Evolutionary conservation across 2,888 invertebrate species (phyloP), one percentile per base, ranked within the genome.

Genomic region (Tetragnatha montana): DNA sequence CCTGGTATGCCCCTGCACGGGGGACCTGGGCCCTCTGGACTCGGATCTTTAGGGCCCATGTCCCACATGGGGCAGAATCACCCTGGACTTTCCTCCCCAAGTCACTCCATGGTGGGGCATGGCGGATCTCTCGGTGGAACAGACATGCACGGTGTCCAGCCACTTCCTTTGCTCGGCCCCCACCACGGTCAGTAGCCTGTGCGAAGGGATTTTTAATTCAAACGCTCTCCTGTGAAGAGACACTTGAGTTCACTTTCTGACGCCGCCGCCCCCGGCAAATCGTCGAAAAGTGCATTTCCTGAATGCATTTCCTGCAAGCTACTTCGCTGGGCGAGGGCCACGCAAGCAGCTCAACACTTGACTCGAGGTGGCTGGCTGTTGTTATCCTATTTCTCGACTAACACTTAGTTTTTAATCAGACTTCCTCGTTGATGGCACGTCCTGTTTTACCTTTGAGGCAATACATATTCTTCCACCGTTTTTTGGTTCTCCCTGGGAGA

Each of bases 81-180:
- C 87, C 86, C 90, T 84, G 90, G 90, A 90, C 90, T 90, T 86
- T 87, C 90, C 75, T 90, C 90, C 84, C 90, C 90, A 84, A 87
- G 90, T 87, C 90, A 90, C 87, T 87, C 90, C 82, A 90, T 90
- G 90, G 82, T 90, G 82, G 90, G 90, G 51, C 90, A 90, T 84
- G 86, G 87, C 87, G 87, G 87, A 81, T 81, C 90, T 83, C 87
- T 87, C 90, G 87, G 80, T 86, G 87, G 90, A 80, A 87, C 90
- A 87, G 90, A 90, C 78, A 90, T 90, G 90, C 90, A 90, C 90
- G 90, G 90, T 84, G 90, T 90, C 90, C 90, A 90, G 87, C 90
- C 90, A 87, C 87, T 90, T 87, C 90, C 90, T 86, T 87, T 90
- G 90, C 90, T 90, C 73, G 90, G 90, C 71, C 87, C 87, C 68